phyloP scores from a whole-genome alignment of 2,888 invertebrate genomes.

The Petrolisthes cinctipes region DNA sequence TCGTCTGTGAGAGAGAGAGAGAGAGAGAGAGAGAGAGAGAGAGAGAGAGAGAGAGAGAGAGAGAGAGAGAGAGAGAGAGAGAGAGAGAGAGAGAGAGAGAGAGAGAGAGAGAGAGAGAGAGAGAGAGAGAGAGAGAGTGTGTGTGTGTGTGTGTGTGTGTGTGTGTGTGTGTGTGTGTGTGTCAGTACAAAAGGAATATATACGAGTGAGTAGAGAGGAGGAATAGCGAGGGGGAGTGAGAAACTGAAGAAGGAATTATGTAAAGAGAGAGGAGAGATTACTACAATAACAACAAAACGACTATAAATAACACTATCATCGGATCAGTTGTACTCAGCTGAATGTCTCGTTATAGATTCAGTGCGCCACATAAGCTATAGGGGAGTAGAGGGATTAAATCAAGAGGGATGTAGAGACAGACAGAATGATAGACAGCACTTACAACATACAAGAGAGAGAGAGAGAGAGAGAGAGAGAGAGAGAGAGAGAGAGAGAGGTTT shows the following conservation, averaged over 20 bases:
- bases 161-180: background rate
- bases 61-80: background rate
- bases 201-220: background rate
- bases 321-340: too few species aligned
- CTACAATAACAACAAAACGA: too few species aligned
- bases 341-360: too few species aligned
- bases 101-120: constrained; percentile 7
- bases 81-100: constrained; percentile 7
- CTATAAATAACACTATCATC: too few species aligned
- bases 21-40: background rate
- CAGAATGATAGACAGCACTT: background rate
- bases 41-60: background rate
- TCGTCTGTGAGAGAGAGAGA: background rate
- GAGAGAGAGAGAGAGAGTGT: background rate
- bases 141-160: background rate
- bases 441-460: background rate
- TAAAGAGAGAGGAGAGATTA: background rate
- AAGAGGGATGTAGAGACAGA: background rate
- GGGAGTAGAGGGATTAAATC: background rate
- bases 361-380: too few species aligned
- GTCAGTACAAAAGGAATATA: background rate
- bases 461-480: background rate
- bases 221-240: background rate
- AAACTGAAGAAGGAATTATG: background rate
- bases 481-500: too few species aligned